Base-by-base conservation (phyloP, 2,113 vertebrate genomes). In the Eleginops maclovinus region DNA sequence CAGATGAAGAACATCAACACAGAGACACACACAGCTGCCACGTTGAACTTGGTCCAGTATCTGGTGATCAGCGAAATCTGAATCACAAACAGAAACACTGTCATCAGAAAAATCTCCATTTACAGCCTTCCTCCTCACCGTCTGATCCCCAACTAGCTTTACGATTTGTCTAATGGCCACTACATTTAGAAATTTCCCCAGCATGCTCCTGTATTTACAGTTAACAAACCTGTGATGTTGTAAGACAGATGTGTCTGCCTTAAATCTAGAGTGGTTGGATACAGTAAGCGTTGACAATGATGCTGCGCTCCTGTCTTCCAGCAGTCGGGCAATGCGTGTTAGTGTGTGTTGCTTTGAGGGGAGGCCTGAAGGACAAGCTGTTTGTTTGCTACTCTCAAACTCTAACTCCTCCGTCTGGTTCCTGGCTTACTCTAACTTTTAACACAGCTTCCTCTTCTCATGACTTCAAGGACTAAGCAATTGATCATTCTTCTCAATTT, bases 31-130 rank as follows among this genome's bases (percentile, higher is more conserved):
- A 98, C 9, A 3, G 92, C 72, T 19, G 91, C 85, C 13, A 92
- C 59, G 0, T 86, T 95, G 83, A 94, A 83, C 41, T 85, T 44
- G 0, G 96, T 99, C 97, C 98, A 98, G 93, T 94, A 93, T 69
- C 85, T 95, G 19, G 94, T 95, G 75, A 94, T 63, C 68, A 97
- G 82, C 9, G 92, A 44, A 9, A 96, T 85, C 98, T 99, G 87
- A 73, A 26, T 80, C 9, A 84, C 24, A 77, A 24, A 64, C 19
- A 67, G 17, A 84, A 72, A 59, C 31, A 60, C 5, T 3, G 17
- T 19, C 10, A 65, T 19, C n/a, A n/a, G n/a, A n/a, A n/a, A n/a
- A n/a, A n/a, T n/a, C 9, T 77, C 2, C 40, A 65, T 16, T 41
- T 15, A 21, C 46, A 69, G 9, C 6, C 40, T 26, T 24, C 66